phyloP scores from a whole-genome alignment of 2,113 vertebrate species.

The Tyto alba region DNA sequence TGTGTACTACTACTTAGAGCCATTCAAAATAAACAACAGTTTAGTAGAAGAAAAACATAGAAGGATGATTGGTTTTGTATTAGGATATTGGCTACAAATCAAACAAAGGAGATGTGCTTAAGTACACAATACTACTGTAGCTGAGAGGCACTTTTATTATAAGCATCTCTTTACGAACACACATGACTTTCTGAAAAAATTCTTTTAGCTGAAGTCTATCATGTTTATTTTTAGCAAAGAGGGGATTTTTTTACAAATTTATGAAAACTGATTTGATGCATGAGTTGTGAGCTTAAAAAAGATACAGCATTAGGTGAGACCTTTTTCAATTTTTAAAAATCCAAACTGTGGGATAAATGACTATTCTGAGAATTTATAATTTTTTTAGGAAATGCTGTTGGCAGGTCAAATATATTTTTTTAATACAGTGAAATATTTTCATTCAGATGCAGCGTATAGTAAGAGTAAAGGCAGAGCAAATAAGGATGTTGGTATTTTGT shows the following conservation, averaged over 20 bases:
- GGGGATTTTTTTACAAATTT: background rate
- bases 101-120: background rate
- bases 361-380: background rate
- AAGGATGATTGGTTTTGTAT: background rate
- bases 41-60: background rate
- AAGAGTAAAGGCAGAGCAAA: background rate
- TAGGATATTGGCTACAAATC: conserved; percentile 5
- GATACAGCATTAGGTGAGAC: background rate
- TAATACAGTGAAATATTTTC: background rate
- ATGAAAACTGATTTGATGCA: background rate
- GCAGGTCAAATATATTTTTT: background rate
- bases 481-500: background rate
- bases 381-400: background rate
- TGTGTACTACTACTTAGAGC: background rate
- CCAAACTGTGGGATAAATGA: background rate
- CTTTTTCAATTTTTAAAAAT: background rate
- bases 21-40: conserved; percentile 7
- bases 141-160: background rate
- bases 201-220: background rate
- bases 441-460: background rate
- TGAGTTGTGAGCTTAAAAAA: background rate
- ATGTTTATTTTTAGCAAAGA: background rate
- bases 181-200: background rate
- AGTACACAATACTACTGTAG: background rate
- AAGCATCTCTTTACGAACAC: background rate